A percentile compares a stretch with the other conserved stretches of the same genome.
Conservation (phyloP, 2,797 vertebrate species). For the Manis javanica region DNA sequence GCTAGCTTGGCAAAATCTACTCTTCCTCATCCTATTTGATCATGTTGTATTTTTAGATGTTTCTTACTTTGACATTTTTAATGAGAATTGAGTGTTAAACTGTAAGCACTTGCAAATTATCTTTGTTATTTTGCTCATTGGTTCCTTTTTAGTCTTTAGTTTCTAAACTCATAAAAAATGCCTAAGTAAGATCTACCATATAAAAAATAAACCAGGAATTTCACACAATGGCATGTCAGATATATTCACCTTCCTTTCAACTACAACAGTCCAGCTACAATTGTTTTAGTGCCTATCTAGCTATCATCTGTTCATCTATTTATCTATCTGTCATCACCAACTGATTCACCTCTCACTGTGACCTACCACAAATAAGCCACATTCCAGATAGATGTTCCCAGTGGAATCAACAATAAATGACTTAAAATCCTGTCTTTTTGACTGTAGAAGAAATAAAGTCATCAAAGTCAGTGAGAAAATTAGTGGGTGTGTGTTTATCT, state of each 20-base stretch:
- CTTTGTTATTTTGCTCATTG: not conserved
- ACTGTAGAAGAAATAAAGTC: conserved; percentile 68
- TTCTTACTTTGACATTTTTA: conserved; percentile 4
- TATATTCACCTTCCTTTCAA: not conserved
- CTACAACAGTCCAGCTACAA: not conserved
- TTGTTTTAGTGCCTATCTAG: not conserved
- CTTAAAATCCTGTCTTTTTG: conserved; percentile 56
- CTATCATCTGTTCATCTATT: not conserved
- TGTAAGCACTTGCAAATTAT: conserved; percentile 8
- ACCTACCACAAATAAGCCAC: not conserved
- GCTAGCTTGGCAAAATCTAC: not conserved
- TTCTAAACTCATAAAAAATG: conserved; percentile 48
- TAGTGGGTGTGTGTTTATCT: conserved; percentile 79
- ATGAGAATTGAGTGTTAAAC: conserved; percentile 34
- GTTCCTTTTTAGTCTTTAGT: not conserved
- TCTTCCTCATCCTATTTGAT: not conserved
- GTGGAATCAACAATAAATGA: conserved; percentile 24
- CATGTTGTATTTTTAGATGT: not conserved
- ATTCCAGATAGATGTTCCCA: not conserved
- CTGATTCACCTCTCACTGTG: not conserved
- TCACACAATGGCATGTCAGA: not conserved
- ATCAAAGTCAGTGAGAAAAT: conserved; percentile 83
- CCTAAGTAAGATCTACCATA: not conserved
- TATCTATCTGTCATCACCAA: not conserved
- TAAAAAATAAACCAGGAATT: not conserved